Percentiles rank a stretch among this genome's conserved stretches.
Evolutionary conservation across 64 coral and sea anemone genomes (phyloP).

Genomic region (Montipora foliosa): DNA sequence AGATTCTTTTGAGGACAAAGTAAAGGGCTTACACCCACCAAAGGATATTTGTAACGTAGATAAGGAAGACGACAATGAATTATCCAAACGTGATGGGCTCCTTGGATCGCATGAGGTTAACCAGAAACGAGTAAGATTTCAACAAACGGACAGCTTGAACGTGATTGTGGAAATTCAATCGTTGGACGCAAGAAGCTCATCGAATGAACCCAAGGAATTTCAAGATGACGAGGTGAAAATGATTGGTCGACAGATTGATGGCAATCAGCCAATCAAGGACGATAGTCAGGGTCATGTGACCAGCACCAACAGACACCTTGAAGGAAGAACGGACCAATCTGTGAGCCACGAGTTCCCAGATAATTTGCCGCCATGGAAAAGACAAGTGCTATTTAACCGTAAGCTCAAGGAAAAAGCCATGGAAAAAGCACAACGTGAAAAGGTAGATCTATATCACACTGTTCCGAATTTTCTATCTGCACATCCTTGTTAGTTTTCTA

Average conservation of each 20-base stretch:
- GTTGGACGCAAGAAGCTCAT: not conserved
- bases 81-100: not conserved
- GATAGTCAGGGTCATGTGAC: not conserved
- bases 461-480: not conserved
- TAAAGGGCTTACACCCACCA: not conserved
- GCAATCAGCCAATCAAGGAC: not conserved
- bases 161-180: constrained; percentile 15
- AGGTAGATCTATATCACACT: not conserved
- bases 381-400: constrained; percentile 52
- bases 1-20: not conserved
- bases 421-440: constrained; percentile 21
- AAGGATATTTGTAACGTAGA: not conserved
- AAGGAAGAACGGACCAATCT: not conserved
- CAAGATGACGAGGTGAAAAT: not conserved
- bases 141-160: not conserved
- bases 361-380: constrained; percentile 52
- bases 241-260: not conserved
- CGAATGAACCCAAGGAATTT: not conserved
- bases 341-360: not conserved
- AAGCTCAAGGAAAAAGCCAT: constrained; percentile 35
- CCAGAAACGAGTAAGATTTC: not conserved
- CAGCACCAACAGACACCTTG: not conserved
- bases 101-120: not conserved
- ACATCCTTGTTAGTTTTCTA: too few species aligned
- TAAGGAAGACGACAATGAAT: not conserved